Percentiles rank a stretch among this genome's conserved stretches.
phyloP scores from a whole-genome alignment of 2,888 invertebrate species.

The Papilio elwesi region DNA sequence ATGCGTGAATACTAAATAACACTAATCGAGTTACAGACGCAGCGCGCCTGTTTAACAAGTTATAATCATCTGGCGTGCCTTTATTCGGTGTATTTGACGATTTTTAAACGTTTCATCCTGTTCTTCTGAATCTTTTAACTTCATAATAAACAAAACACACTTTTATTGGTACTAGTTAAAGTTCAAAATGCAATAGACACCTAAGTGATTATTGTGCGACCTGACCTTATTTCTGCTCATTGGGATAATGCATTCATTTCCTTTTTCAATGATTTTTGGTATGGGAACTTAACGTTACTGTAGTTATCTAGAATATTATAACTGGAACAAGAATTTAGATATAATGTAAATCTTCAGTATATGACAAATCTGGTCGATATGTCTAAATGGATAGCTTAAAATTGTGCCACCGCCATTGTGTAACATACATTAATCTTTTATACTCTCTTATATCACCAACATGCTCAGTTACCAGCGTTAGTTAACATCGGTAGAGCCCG shows the following conservation, averaged over 20 bases:
- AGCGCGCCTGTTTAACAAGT: not conserved
- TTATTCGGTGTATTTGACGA: not conserved
- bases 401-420: no score
- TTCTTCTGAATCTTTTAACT: not conserved
- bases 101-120: not conserved
- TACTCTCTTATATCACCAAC: no score
- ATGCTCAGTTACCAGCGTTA: no score
- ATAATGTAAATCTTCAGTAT: no score
- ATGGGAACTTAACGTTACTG: not conserved
- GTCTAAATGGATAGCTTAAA: no score
- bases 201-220: constrained; percentile 1
- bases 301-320: not conserved
- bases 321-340: no score
- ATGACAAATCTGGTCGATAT: no score
- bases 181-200: not conserved
- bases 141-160: not conserved
- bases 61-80: not conserved
- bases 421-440: no score
- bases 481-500: no score
- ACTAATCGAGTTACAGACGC: not conserved
- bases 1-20: no score
- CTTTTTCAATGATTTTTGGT: not conserved
- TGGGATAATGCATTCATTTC: constrained; percentile 16
- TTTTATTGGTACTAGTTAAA: not conserved
- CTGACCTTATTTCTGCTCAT: constrained; percentile 15